Percentiles rank a stretch among this genome's conserved stretches.
Conservation (phyloP, 1,140 invertebrate genomes). For the Bombus impatiens region DNA sequence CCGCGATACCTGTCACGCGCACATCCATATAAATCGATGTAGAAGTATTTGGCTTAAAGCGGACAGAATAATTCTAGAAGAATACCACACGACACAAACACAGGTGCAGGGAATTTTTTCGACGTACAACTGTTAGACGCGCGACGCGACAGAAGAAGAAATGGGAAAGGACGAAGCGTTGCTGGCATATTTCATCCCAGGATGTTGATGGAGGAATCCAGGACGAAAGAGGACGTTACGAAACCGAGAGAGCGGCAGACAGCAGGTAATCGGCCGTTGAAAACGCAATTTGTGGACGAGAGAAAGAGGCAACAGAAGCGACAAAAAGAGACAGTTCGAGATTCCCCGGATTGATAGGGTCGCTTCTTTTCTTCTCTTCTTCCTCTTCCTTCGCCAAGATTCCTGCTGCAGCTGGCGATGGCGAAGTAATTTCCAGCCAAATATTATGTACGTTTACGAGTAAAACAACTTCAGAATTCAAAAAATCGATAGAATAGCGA, state of each 20-base stretch:
- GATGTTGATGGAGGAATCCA: conserved; percentile 47
- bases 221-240: conserved; percentile 4
- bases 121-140: neutral
- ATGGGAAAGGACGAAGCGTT: neutral
- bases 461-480: too few relatives aligned
- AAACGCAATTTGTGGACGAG: conserved; percentile 59
- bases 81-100: neutral
- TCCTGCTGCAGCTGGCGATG: neutral
- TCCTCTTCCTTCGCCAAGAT: neutral
- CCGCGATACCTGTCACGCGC: neutral
- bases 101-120: too few relatives aligned
- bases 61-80: neutral
- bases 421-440: conserved; percentile 17
- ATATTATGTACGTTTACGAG: neutral
- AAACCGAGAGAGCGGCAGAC: conserved; percentile 28
- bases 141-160: neutral
- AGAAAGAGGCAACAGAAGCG: conserved; percentile 10
- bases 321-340: conserved; percentile 20
- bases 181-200: conserved; percentile 16
- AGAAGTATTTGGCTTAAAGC: neutral
- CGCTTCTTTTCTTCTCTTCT: neutral
- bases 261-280: conserved; percentile 62
- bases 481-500: too few relatives aligned
- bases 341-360: conserved; percentile 38
- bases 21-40: neutral